Conservation (phyloP, 1,140 invertebrate species). For the Catajapyx aquilonaris region DNA sequence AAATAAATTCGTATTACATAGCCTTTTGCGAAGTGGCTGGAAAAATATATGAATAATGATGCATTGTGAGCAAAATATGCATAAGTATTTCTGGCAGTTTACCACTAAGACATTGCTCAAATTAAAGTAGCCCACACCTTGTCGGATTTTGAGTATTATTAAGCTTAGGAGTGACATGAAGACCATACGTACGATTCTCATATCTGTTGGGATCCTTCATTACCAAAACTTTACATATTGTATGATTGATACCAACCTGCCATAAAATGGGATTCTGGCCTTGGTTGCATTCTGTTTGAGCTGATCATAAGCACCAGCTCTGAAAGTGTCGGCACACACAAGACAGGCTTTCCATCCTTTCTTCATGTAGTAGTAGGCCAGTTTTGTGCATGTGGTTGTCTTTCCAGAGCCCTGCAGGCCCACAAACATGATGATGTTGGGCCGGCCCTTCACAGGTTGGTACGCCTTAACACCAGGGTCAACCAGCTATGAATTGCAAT, state of each 20-base stretch:
- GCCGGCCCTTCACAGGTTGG: slow-evolving; percentile 82
- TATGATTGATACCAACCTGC: slow-evolving; percentile 69
- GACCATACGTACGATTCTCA: too few relatives aligned
- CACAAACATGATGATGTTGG: slow-evolving; percentile 99
- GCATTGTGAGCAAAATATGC: too few relatives aligned
- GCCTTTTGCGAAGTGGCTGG: too few relatives aligned
- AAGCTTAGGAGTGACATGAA: too few relatives aligned
- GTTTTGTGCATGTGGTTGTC: slow-evolving; percentile 98
- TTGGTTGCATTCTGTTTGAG: slow-evolving; percentile 99
- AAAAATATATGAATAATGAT: too few relatives aligned
- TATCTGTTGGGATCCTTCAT: too few relatives aligned
- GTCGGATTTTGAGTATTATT: too few relatives aligned
- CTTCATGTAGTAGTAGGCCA: slow-evolving; percentile 96
- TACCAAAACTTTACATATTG: too few relatives aligned
- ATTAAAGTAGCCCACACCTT: too few relatives aligned
- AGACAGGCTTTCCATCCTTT: slow-evolving; percentile 99
- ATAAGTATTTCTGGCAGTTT: too few relatives aligned
- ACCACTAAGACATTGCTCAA: too few relatives aligned
- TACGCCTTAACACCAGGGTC: slow-evolving; percentile 97
- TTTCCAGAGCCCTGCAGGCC: slow-evolving; percentile 97
- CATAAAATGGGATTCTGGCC: slow-evolving; percentile 99
- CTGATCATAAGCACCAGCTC: slow-evolving; percentile 99
- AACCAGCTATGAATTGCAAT: slow-evolving; percentile 49
- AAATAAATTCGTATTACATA: too few relatives aligned
- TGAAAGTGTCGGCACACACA: slow-evolving; percentile 98